Evolutionary conservation across 2,113 vertebrate genomes (phyloP).

Genomic region (Hippocampus guttulatus): DNA sequence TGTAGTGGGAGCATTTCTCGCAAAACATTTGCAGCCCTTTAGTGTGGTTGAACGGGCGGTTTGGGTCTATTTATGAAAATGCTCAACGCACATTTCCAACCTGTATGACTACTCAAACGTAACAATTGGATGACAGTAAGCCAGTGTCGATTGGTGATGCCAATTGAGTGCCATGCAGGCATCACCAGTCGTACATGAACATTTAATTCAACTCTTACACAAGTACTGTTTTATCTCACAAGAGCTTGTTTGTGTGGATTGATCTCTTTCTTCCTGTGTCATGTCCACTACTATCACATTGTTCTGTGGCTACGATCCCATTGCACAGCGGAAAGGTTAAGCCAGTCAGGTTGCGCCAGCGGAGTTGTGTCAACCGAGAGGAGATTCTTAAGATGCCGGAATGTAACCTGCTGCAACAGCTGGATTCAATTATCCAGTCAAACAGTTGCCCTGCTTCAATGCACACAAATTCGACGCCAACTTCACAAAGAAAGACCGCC

Average conservation of each 20-base stretch:
- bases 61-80: too few relatives aligned
- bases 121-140: too few relatives aligned
- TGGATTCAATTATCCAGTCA: conserved; percentile 59
- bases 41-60: too few relatives aligned
- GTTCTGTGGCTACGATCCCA: conserved; percentile 23
- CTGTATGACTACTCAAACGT: too few relatives aligned
- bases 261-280: background rate
- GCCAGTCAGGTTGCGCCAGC: conserved; percentile 18
- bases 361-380: conserved; percentile 32
- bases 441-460: conserved; percentile 36
- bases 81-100: too few relatives aligned
- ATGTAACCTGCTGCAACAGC: conserved; percentile 46
- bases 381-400: conserved; percentile 23
- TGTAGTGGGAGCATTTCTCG: too few relatives aligned
- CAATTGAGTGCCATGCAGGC: too few relatives aligned
- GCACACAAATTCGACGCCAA: conserved; percentile 2
- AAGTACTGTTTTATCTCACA: conserved; percentile 7
- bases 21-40: too few relatives aligned
- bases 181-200: too few relatives aligned
- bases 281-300: conserved; percentile 6
- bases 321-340: conserved; percentile 34
- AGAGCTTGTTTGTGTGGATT: conserved; percentile 17
- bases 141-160: too few relatives aligned
- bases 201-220: too few relatives aligned
- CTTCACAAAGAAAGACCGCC: background rate